Conservation (phyloP, 2,888 invertebrate species). For the Ochropleura leucogaster region DNA sequence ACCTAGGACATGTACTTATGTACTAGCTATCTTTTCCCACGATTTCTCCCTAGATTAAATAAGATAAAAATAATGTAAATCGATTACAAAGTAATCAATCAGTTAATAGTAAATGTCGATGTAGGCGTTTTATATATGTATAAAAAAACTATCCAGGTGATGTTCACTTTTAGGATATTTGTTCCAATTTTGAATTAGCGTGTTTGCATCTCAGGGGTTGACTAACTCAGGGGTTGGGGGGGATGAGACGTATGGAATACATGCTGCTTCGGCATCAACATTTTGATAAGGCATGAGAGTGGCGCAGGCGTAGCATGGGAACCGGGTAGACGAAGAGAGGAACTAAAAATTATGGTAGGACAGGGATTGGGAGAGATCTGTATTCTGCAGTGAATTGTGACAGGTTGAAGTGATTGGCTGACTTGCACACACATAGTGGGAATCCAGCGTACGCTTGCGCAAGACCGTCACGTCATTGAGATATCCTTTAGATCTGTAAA, state of each 20-base stretch:
- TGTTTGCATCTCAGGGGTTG: not conserved
- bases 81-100: not conserved
- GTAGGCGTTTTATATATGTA: not conserved
- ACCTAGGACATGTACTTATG: not conserved
- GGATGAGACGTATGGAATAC: not conserved
- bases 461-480: not conserved
- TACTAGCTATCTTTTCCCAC: constrained; percentile 3
- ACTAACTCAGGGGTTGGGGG: no score
- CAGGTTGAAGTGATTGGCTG: not conserved
- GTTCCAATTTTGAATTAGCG: not conserved
- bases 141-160: not conserved
- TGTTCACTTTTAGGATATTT: not conserved
- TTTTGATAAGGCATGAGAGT: not conserved
- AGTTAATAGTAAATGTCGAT: not conserved
- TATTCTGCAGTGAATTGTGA: not conserved
- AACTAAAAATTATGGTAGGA: not conserved
- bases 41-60: not conserved
- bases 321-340: not conserved
- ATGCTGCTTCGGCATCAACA: not conserved
- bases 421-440: not conserved
- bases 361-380: not conserved
- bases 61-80: not conserved
- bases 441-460: not conserved
- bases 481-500: not conserved
- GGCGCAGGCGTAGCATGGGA: not conserved